Evolutionary conservation across 2,888 invertebrate species (phyloP).

Genomic region (Theodoxus fluviatilis): DNA sequence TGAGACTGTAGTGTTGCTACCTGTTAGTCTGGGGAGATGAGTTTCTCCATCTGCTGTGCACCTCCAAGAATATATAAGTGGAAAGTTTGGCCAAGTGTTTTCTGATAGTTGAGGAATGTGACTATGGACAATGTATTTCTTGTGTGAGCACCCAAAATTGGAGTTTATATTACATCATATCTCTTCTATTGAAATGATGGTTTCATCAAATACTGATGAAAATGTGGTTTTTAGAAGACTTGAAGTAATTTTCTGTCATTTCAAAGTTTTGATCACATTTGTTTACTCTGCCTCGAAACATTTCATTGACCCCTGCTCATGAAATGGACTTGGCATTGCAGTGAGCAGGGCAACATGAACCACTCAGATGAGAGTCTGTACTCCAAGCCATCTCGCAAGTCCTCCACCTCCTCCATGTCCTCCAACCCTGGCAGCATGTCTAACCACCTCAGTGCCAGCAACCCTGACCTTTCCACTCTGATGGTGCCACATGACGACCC

Average conservation of each 20-base stretch:
- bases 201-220: neutral
- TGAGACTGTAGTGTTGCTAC: too few species aligned
- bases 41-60: too few species aligned
- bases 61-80: too few species aligned
- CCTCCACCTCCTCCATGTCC: conserved; percentile 50
- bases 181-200: neutral
- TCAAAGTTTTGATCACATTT: neutral
- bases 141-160: too few species aligned
- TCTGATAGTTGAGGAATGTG: too few species aligned
- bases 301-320: neutral
- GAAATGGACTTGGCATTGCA: too few species aligned
- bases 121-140: too few species aligned
- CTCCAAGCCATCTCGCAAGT: conserved; percentile 39
- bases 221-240: neutral
- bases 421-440: conserved; percentile 47
- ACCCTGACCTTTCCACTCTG: conserved; percentile 57
- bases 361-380: conserved; percentile 58
- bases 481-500: conserved; percentile 44
- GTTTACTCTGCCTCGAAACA: neutral
- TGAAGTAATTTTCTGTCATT: neutral
- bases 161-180: too few species aligned
- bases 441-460: conserved; percentile 58
- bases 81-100: too few species aligned
- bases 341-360: conserved; percentile 50
- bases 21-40: too few species aligned